phyloP scores from a whole-genome alignment of 2,113 vertebrate species.

The Pedionomus torquatus region DNA sequence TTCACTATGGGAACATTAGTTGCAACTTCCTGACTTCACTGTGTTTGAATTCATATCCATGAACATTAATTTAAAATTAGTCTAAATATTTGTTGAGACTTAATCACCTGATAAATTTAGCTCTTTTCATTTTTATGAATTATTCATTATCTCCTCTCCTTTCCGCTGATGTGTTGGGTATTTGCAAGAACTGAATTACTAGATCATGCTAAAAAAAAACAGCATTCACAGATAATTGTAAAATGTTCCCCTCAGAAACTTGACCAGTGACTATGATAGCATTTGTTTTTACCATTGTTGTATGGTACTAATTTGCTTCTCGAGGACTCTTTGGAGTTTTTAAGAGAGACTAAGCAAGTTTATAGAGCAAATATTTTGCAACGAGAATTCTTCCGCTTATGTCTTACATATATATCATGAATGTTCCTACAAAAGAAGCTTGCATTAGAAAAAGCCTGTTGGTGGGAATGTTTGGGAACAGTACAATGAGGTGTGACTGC shows the following conservation, averaged over 20 bases:
- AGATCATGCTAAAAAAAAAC: not conserved
- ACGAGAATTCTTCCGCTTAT: not conserved
- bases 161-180: conserved; percentile 50
- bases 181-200: conserved; percentile 48
- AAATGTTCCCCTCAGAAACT: not conserved
- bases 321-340: not conserved
- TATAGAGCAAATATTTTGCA: not conserved
- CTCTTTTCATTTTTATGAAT: conserved; percentile 70
- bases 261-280: not conserved
- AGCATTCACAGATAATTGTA: not conserved
- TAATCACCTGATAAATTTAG: conserved; percentile 71
- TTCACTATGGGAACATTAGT: conserved; percentile 50
- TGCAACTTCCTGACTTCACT: conserved; percentile 61
- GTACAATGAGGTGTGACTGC: not conserved
- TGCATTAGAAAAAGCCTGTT: not conserved
- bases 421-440: not conserved
- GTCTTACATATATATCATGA: not conserved
- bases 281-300: not conserved
- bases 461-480: not conserved
- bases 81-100: conserved; percentile 70
- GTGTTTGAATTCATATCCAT: conserved; percentile 64
- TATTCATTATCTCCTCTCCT: conserved; percentile 60
- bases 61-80: conserved; percentile 70
- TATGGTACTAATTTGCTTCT: not conserved
- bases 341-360: not conserved